Evolutionary conservation across 2,797 vertebrate genomes (phyloP).

Genomic region (Poecilia picta): DNA sequence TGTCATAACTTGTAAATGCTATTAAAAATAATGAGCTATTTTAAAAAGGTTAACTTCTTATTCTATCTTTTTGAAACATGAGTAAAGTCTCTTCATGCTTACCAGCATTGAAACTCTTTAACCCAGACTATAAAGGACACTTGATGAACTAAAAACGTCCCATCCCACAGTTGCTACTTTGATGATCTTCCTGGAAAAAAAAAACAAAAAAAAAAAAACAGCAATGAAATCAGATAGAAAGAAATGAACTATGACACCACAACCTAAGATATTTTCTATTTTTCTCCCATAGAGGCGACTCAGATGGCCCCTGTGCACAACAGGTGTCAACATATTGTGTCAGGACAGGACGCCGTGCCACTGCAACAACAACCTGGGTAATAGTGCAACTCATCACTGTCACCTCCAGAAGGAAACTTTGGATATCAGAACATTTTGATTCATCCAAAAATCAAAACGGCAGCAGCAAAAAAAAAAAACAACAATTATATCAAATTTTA

Average conservation of each 20-base stretch:
- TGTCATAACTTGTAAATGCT: too few relatives aligned
- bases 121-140: conserved; percentile 83
- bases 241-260: neutral
- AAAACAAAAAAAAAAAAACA: neutral
- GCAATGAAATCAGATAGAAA: neutral
- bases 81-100: conserved; percentile 5
- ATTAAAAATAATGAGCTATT: neutral
- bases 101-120: conserved; percentile 88
- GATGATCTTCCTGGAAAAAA: conserved; percentile 67
- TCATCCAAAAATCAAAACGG: neutral
- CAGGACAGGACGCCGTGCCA: conserved; percentile 60
- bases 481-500: neutral
- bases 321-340: conserved; percentile 55
- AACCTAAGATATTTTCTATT: neutral
- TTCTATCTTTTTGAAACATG: neutral
- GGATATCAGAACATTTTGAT: neutral
- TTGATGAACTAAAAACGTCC: conserved; percentile 84
- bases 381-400: conserved; percentile 71
- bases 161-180: conserved; percentile 84
- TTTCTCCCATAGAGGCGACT: conserved; percentile 25
- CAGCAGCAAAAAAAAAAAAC: too few relatives aligned
- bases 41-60: neutral
- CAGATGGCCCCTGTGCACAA: conserved; percentile 71
- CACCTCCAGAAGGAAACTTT: conserved; percentile 10
- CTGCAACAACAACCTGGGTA: conserved; percentile 58